phyloP scores from a whole-genome alignment of 1,140 invertebrate species.

The Pseudoatta argentina region DNA sequence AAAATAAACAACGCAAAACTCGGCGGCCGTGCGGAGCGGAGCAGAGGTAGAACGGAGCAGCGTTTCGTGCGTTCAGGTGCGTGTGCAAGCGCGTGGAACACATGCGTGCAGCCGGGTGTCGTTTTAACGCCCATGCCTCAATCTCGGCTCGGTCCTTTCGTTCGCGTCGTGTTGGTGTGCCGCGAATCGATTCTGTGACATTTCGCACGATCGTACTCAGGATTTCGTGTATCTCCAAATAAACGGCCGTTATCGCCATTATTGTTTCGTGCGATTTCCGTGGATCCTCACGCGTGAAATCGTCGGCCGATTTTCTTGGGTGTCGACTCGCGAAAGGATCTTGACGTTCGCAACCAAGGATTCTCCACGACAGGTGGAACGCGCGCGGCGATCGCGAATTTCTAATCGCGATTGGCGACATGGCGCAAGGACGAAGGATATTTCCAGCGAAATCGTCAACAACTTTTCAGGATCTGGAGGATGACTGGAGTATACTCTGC shows the following conservation, averaged over 20 bases:
- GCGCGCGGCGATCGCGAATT: too few species aligned
- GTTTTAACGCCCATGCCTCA: constrained; percentile 2
- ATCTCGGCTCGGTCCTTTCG: constrained; percentile 7
- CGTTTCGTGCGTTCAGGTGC: not conserved
- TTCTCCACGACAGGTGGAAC: too few species aligned
- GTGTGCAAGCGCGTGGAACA: not conserved
- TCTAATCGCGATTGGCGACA: too few species aligned
- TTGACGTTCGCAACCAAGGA: too few species aligned
- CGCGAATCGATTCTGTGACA: not conserved
- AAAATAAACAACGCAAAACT: constrained; percentile 49
- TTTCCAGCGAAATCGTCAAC: not conserved
- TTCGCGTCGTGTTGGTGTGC: not conserved
- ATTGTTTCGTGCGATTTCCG: not conserved
- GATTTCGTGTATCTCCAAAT: too few species aligned
- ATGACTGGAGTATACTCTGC: constrained; percentile 39
- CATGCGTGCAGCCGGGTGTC: not conserved
- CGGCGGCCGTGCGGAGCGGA: not conserved
- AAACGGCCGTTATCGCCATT: not conserved
- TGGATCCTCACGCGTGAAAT: not conserved
- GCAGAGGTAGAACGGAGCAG: constrained; percentile 13
- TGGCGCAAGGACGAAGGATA: too few species aligned
- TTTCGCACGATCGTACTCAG: not conserved
- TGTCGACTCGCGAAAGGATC: too few species aligned
- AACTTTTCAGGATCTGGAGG: constrained; percentile 29
- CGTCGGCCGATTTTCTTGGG: not conserved